These are phyloP conservation scores for Coturnix japonica DNA, from an alignment of 2,113 vertebrate genomes.

Conservation along the genomic window DNA sequence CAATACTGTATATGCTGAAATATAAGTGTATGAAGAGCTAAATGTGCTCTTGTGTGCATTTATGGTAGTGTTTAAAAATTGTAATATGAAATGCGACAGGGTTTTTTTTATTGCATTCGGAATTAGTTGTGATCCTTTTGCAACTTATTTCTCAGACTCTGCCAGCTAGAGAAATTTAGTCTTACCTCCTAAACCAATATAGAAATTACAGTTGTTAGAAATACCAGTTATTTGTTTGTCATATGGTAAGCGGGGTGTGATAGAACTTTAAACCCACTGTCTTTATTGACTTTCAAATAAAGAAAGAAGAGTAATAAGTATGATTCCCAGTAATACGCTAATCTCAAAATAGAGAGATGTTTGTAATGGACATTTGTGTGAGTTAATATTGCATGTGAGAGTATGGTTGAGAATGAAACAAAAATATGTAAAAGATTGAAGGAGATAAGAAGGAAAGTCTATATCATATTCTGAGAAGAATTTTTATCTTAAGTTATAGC, in stretches of 20 bases:
- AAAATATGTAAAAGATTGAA: neutral
- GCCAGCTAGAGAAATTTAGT: neutral
- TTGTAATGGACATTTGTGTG: neutral
- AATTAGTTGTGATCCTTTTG: neutral
- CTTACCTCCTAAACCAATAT: neutral
- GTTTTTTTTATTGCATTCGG: neutral
- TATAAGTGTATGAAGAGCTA: neutral
- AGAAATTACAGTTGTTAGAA: neutral
- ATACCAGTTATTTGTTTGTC: neutral
- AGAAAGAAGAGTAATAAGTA: neutral
- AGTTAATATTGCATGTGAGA: neutral
- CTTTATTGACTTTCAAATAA: neutral
- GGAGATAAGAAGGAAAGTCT: neutral
- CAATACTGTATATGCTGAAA: neutral
- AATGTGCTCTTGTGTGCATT: fast-evolving
- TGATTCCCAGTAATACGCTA: neutral
- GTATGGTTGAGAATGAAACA: neutral
- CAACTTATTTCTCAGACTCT: neutral
- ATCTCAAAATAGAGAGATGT: neutral
- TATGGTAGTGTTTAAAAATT: neutral
- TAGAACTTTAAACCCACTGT: neutral
- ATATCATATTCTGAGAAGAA: neutral
- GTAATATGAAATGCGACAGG: neutral
- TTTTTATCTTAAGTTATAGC: neutral
- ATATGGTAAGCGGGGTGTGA: neutral